Evolutionary conservation across 1,140 invertebrate genomes (phyloP).

Genomic region (Batillaria attramentaria): DNA sequence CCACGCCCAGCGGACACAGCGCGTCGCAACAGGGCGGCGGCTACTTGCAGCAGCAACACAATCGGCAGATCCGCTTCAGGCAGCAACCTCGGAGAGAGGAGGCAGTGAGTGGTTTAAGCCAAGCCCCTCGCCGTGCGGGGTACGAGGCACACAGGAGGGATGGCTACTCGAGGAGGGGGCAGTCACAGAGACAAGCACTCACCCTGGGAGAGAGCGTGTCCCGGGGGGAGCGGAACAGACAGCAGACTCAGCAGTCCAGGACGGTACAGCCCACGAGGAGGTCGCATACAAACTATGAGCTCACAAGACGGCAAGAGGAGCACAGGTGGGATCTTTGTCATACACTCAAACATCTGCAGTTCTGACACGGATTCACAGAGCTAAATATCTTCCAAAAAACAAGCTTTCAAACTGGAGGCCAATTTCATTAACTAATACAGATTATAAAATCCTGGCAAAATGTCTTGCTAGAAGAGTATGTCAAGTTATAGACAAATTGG

Average conservation of each 20-base stretch:
- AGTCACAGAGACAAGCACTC: constrained; percentile 9
- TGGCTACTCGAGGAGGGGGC: neutral
- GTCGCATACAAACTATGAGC: too few relatives aligned
- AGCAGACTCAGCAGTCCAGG: neutral
- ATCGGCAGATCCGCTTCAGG: neutral
- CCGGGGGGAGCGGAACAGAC: neutral
- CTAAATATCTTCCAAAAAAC: too few relatives aligned
- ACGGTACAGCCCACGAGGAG: neutral
- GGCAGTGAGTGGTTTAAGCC: neutral
- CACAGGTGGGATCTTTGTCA: too few relatives aligned
- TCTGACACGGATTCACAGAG: too few relatives aligned
- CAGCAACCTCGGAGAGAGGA: constrained; percentile 1
- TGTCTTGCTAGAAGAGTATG: too few relatives aligned
- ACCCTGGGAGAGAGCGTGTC: neutral
- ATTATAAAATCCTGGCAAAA: too few relatives aligned
- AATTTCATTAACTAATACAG: too few relatives aligned
- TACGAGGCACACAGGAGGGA: too few relatives aligned
- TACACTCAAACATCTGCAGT: too few relatives aligned
- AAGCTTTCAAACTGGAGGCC: too few relatives aligned
- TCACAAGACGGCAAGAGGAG: constrained; percentile 20
- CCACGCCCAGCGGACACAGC: neutral
- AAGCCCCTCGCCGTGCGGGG: too few relatives aligned
- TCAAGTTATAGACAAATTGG: too few relatives aligned
- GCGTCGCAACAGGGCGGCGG: neutral
- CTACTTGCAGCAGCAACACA: constrained; percentile 1